Base-by-base conservation (phyloP, 2,888 invertebrate genomes). In the Caenorhabditis sinica region DNA sequence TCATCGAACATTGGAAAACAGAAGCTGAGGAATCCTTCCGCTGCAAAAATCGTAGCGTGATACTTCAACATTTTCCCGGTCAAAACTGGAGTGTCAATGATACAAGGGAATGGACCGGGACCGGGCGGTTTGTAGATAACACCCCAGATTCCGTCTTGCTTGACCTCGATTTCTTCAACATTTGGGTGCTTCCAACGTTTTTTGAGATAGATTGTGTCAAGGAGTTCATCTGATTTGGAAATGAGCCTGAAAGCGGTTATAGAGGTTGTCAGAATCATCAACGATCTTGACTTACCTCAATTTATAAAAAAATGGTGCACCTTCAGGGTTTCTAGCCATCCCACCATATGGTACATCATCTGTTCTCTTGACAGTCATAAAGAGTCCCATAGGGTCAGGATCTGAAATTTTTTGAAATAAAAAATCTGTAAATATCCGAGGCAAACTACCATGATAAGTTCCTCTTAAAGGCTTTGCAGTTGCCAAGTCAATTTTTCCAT, bases 21-120 rank as follows among this genome's bases (percentile, higher is more conserved):
- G 40, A 83, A 45, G 1, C 82, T 82, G 1, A 85, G 60, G 33
- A 87, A 87, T 6, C 86, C 86, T 56, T 85, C 80, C 6, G 76
- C 74, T 6, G 86, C 80, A 20, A 87, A 51, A 36, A 81, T 33
- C 20, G 80, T 36, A 17, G 76, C 68, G 30, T 30, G 23, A 2
- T 3, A 2, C 53, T 87, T 80, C 2, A 43, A 58, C 0, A 85
- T n/a, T 3, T 73, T 68, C 8, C 86, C 86, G 17, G 51, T 68
- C 2, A 80, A 74, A 23, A 80, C 82, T 9, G 79, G 68, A 17
- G 82, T 63, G 60, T 87, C 86, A 15, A 87, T 63, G n/a, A 87
- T 69, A 40, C 76, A 63, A 20, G 86, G 86, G 56, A 85, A 87
- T 1, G 86, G 86, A 8, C 86, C 85, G 4, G 51, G 25, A 2